A percentile compares a stretch with the other conserved stretches of the same genome.
phyloP scores from a whole-genome alignment of 2,113 vertebrate species.

The Coracopsis vasa region DNA sequence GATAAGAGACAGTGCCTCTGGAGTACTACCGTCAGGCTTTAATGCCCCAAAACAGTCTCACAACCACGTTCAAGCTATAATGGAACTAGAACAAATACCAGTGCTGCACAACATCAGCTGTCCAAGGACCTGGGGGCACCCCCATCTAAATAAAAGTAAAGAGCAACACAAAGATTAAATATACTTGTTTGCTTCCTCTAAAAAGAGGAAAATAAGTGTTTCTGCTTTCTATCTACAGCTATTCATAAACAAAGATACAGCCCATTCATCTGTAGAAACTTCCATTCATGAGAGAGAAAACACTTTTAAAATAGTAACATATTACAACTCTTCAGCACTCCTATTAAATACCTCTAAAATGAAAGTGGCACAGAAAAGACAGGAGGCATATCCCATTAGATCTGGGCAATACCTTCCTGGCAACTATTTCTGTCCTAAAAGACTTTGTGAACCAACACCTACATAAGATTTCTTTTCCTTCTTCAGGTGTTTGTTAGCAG shows the following conservation, averaged over 20 bases:
- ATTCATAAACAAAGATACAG: background rate
- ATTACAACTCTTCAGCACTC: background rate
- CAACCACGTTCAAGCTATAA: slow-evolving; percentile 28
- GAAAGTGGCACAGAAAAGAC: background rate
- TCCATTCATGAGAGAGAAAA: background rate
- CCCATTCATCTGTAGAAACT: background rate
- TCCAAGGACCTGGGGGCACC: background rate
- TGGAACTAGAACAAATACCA: background rate
- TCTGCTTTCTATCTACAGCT: background rate
- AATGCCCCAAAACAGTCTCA: slow-evolving; percentile 30
- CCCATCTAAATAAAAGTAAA: background rate
- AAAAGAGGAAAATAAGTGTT: background rate
- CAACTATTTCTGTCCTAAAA: background rate
- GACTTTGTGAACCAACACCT: background rate
- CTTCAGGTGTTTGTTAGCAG: background rate
- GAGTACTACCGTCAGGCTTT: slow-evolving; percentile 28
- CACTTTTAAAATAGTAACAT: background rate
- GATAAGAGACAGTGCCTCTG: background rate
- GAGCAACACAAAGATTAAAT: background rate
- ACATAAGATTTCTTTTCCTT: background rate
- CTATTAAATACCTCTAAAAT: background rate
- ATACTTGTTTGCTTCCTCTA: background rate
- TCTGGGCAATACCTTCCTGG: background rate
- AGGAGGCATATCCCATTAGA: background rate
- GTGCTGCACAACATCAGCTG: background rate